Evolutionary conservation across 1,140 invertebrate genomes (phyloP), one percentile per base, ranked within the genome.

Genomic region (Kradibia gibbosae): DNA sequence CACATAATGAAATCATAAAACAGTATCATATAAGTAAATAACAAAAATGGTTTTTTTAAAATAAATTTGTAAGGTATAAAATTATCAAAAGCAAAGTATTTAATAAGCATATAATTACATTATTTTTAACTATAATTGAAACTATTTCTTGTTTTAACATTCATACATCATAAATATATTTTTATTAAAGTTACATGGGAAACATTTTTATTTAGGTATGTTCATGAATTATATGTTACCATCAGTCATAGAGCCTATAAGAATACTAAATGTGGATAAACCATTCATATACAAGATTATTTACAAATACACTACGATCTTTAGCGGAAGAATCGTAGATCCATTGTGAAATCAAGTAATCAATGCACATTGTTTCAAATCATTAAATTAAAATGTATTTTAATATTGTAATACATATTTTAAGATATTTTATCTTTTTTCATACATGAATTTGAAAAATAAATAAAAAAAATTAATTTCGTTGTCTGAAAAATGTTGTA

Each of bases 261-360:
- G 42, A 45, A 45, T 8, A 45, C 5, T 25, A 57, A 25, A 57
- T 28, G 53, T 71, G 11, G 65, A 79, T 34, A 71, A 34, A 31
- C 77, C 67, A 34, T 77, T 77, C 45, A 10, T 77, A 4, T 77
- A 36, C 57, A 77, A 67, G 48, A 70, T 78, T 53, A 4, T 67
- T 15, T 50, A 50, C 20, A 70, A 78, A 10, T 50, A 28, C 28
- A 36, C 10, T 31, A 50, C 45, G 7, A 8, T 78, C 3, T 78
- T 78, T 42, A n/a, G 5, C 22, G 76, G 76, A 31, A 39, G 48
- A 10, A 20, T 78, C 13, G 55, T 36, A 5, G 53, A 78, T 70
- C 76, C 57, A 25, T 53, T 53, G 20, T 3, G 22, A 53, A 53
- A 4, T 11, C 4, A 17, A 53, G 10, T 17, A 53, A 53, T 53